These are phyloP conservation scores for Adineta ricciae DNA, from an alignment of 2,888 invertebrate species.

Conservation along the genomic window DNA sequence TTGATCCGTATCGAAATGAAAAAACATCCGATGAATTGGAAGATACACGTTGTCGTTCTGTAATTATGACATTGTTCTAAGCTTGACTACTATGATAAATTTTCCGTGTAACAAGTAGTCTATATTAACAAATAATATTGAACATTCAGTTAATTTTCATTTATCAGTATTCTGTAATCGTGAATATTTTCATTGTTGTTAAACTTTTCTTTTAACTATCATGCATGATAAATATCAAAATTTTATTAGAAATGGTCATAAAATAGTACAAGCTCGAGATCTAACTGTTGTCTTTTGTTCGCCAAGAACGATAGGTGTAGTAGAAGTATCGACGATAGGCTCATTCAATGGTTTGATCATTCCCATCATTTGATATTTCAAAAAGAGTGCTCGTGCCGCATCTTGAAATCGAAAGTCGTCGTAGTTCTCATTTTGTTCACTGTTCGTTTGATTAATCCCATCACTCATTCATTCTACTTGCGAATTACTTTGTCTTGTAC, in stretches of 20 bases:
- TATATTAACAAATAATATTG: no score
- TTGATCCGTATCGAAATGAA: no score
- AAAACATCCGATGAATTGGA: no score
- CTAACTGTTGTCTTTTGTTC: background rate
- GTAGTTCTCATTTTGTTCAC: background rate
- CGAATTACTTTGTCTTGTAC: background rate
- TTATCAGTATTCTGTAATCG: no score
- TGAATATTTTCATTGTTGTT: no score
- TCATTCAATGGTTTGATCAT: background rate
- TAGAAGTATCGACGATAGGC: background rate
- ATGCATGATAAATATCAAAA: background rate
- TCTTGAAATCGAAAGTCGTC: background rate
- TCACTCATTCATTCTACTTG: background rate
- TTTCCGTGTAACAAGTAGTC: no score
- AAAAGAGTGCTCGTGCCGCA: background rate
- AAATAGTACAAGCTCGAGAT: background rate
- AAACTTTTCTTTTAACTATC: background rate
- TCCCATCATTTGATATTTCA: background rate
- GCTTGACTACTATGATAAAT: no score
- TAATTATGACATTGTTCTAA: background rate
- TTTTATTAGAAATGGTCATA: background rate
- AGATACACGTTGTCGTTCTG: no score
- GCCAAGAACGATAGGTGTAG: background rate
- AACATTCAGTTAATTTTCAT: no score
- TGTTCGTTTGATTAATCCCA: background rate